These are phyloP conservation scores for Nomada fabriciana DNA, from an alignment of 2,888 invertebrate species.

Conservation along the genomic window DNA sequence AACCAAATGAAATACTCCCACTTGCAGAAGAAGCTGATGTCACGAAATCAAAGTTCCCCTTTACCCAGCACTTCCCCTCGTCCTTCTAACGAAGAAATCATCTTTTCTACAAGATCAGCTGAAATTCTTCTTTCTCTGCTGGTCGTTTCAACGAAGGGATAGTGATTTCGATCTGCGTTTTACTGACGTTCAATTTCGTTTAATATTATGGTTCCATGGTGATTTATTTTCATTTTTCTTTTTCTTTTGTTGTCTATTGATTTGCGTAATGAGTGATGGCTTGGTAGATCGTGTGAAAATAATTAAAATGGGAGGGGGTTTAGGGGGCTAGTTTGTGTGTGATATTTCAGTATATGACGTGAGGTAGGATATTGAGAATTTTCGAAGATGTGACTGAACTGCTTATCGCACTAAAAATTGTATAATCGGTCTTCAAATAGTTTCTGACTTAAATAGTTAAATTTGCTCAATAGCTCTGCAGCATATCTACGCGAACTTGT, in stretches of 20 bases:
- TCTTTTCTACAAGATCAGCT: conserved; percentile 57
- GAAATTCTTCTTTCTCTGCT: conserved; percentile 27
- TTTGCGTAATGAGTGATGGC: too few species aligned
- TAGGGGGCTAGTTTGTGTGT: too few species aligned
- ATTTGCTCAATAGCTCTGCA: too few species aligned
- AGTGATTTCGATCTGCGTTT: background rate
- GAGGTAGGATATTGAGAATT: too few species aligned
- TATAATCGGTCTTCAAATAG: too few species aligned
- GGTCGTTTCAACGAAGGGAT: background rate
- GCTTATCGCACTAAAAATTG: too few species aligned
- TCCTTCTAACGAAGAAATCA: conserved; percentile 52
- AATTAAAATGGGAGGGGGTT: too few species aligned
- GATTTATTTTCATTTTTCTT: background rate
- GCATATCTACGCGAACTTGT: background rate
- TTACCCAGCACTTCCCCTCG: background rate
- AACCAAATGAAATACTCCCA: conserved; percentile 64
- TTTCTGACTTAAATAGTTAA: too few species aligned
- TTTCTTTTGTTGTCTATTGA: too few species aligned
- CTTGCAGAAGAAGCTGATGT: conserved; percentile 62
- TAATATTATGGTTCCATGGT: conserved; percentile 4
- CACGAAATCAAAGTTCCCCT: conserved; percentile 64
- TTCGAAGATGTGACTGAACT: too few species aligned
- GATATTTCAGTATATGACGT: too few species aligned
- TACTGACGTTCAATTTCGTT: background rate
- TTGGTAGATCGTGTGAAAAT: too few species aligned